Evolutionary conservation across 1,140 invertebrate species (phyloP).

Genomic region (Pemphigus obesinymphae): DNA sequence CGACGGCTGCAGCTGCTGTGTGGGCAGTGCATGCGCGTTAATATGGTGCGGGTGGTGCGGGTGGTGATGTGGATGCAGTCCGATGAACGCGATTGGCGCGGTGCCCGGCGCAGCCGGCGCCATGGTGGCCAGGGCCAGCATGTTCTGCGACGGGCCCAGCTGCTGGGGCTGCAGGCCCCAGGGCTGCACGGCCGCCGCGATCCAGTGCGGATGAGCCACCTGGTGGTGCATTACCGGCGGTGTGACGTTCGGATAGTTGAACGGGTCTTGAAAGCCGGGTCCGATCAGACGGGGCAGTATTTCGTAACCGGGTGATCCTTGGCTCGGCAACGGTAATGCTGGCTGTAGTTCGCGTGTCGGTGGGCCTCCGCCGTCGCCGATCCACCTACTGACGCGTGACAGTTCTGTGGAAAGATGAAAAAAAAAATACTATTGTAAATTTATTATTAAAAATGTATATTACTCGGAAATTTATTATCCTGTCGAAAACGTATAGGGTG

Average conservation of each 20-base stretch:
- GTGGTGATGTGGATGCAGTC: neutral
- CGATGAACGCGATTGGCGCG: constrained; percentile 18
- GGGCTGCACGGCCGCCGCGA: constrained; percentile 22
- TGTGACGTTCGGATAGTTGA: neutral
- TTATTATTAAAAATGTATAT: too few relatives aligned
- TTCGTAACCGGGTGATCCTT: too few relatives aligned
- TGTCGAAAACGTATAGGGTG: too few relatives aligned
- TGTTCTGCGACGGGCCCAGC: constrained; percentile 26
- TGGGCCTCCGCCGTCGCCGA: too few relatives aligned
- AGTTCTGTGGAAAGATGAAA: too few relatives aligned
- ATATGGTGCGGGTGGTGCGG: neutral
- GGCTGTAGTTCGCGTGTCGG: too few relatives aligned
- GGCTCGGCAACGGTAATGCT: too few relatives aligned
- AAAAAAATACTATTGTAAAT: too few relatives aligned
- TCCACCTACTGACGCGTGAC: too few relatives aligned
- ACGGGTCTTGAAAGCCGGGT: too few relatives aligned
- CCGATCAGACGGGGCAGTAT: too few relatives aligned
- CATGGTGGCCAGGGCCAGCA: constrained; percentile 11
- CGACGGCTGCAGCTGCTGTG: neutral
- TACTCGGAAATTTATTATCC: too few relatives aligned
- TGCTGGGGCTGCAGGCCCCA: constrained; percentile 28
- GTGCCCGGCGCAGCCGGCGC: neutral
- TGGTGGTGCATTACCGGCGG: constrained; percentile 13
- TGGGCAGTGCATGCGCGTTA: neutral
- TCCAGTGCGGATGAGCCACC: constrained; percentile 32